phyloP scores from a whole-genome alignment of 2,888 invertebrate species.

The Andrena marginata region DNA sequence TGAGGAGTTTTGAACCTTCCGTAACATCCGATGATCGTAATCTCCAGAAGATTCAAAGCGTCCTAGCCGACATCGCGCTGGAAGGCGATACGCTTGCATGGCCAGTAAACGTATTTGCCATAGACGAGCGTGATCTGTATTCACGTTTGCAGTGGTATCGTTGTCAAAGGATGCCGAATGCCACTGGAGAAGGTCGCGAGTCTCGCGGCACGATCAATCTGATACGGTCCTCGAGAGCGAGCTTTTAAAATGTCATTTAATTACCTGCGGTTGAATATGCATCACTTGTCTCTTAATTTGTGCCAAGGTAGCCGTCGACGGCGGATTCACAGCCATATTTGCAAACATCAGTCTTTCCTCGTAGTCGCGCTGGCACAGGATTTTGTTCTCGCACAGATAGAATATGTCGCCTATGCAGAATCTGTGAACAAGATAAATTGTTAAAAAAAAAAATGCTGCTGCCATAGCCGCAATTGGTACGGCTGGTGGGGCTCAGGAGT shows the following conservation, averaged over 20 bases:
- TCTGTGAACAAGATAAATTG: slow-evolving; percentile 86
- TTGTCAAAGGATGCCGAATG: slow-evolving; percentile 33
- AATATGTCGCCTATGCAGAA: slow-evolving; percentile 98
- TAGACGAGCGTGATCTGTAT: slow-evolving; percentile 7
- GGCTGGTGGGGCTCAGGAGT: slow-evolving; percentile 3
- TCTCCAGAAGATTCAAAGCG: slow-evolving; percentile 37
- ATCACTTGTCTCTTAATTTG: slow-evolving; percentile 94
- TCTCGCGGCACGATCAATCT: not conserved
- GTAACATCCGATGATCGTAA: slow-evolving; percentile 58
- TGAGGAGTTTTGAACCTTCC: slow-evolving; percentile 69
- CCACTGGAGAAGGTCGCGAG: not conserved
- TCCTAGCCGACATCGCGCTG: not conserved
- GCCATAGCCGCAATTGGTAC: not conserved
- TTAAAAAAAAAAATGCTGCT: not conserved
- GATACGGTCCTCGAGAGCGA: not conserved
- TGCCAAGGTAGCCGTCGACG: slow-evolving; percentile 89
- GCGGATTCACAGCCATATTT: slow-evolving; percentile 94
- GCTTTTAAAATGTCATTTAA: not conserved
- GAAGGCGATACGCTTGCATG: slow-evolving; percentile 47
- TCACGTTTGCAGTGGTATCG: slow-evolving; percentile 25
- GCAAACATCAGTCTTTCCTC: slow-evolving; percentile 96
- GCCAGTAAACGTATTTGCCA: slow-evolving; percentile 8
- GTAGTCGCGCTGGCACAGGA: slow-evolving; percentile 97
- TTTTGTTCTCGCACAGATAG: slow-evolving; percentile 97
- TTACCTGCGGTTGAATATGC: slow-evolving; percentile 87